Base-by-base conservation (phyloP, 2,888 invertebrate species). In the Drosophila kambysellisi region DNA sequence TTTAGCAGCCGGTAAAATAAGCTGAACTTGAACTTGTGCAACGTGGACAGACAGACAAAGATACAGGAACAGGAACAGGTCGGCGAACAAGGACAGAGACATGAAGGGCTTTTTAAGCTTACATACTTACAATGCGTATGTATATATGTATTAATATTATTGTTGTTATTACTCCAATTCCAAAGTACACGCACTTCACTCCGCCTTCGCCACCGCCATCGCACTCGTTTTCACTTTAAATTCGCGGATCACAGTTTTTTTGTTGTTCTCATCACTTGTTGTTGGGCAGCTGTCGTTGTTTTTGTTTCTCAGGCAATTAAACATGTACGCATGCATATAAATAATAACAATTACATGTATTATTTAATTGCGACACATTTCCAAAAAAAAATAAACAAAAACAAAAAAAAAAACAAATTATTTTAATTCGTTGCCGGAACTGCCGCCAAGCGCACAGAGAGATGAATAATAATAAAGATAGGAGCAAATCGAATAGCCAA, bases 221-320 rank as follows among this genome's bases (percentile, higher is more conserved):
- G 9, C n/a, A 46, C 46, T 46, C 20, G 46, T 12, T 20, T 32
- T 43, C 54, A 39, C 53, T 17, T 11, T 12, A 54, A 86, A 76
- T 85, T 84, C 83, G 63, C 79, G 66, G 63, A 62, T 88, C 73
- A 57, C 90, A 82, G 83, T 79, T 89, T 64, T 71, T 54, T 68
- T 67, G 37, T 48, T 37, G 53, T 48, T 62, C 64, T 60, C 54
- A 74, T 76, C 59, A 60, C 53, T 63, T 58, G 43, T 20, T 20
- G 29, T 29, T 43, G 35, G 33, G 46, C 65, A 61, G 66, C 67
- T 51, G 63, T 59, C 17, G 60, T 43, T 66, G 41, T 29, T 35
- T 51, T 12, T 68, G 51, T 53, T 79, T 52, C 61, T 76, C 58
- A 43, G 61, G 58, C 81, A 86, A 87, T 89, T 81, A 77, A 61